phyloP scores from a whole-genome alignment of 1,140 invertebrate genomes.

The Zaprionus vittiger region DNA sequence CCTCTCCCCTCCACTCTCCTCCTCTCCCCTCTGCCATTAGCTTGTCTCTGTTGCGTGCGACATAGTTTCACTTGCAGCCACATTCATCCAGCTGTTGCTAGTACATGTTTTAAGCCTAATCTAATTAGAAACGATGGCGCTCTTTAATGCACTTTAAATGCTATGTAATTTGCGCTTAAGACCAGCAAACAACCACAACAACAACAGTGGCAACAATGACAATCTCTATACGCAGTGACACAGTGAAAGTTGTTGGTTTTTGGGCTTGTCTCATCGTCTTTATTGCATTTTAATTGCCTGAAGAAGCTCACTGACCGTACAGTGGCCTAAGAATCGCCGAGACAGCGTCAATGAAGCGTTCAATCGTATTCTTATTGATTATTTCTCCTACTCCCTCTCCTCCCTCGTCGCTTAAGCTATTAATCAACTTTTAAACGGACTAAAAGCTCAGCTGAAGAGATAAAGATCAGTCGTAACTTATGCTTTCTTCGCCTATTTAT shows the following conservation, averaged over 20 bases:
- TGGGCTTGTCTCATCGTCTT: conserved; percentile 49
- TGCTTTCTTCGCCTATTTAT: conserved; percentile 64
- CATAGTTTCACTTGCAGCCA: conserved; percentile 67
- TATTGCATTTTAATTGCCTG: conserved; percentile 75
- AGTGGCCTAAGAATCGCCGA: conserved; percentile 32
- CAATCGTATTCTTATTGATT: conserved; percentile 12
- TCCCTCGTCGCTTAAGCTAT: conserved; percentile 20
- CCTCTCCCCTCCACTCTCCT: neutral
- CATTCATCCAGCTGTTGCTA: conserved; percentile 38
- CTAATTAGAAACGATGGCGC: conserved; percentile 74
- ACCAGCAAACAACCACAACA: conserved; percentile 20
- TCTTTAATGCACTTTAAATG: conserved; percentile 67
- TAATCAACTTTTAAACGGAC: conserved; percentile 54
- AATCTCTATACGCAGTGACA: conserved; percentile 21
- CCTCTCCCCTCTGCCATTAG: neutral
- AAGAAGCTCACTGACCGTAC: conserved; percentile 53
- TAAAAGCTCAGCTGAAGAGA: conserved; percentile 42
- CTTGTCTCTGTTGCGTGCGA: conserved; percentile 67
- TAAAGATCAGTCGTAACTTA: conserved; percentile 65
- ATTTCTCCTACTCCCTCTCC: neutral
- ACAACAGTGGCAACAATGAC: conserved; percentile 25
- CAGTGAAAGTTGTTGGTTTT: conserved; percentile 74
- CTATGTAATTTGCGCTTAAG: conserved; percentile 56
- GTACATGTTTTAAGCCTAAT: conserved; percentile 58
- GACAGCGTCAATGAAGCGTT: conserved; percentile 39